Evolutionary conservation across 2,888 invertebrate species (phyloP).

Genomic region (Nephrotoma guestfalica): DNA sequence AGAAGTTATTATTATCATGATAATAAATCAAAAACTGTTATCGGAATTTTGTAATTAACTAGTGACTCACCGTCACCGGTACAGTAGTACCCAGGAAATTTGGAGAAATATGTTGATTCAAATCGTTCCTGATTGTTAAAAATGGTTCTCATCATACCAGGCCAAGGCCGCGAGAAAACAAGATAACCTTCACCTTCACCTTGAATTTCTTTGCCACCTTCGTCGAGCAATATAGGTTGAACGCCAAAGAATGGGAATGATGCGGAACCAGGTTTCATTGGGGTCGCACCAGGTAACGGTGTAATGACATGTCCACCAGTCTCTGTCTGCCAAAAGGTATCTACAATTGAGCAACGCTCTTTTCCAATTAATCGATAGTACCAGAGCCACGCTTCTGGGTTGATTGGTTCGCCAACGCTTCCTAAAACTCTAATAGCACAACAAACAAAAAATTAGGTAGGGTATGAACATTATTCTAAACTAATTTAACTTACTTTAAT

Average conservation of each 20-base stretch:
- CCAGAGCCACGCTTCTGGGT: conserved; percentile 97
- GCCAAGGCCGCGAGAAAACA: conserved; percentile 93
- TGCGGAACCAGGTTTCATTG: conserved; percentile 96
- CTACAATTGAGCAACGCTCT: conserved; percentile 78
- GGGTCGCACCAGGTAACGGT: conserved; percentile 88
- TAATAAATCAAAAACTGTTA: not conserved
- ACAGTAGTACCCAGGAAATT: conserved; percentile 93
- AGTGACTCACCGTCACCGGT: conserved; percentile 80
- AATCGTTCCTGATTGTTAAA: conserved; percentile 83
- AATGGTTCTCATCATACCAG: conserved; percentile 92
- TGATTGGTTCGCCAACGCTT: conserved; percentile 98
- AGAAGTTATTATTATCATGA: not conserved
- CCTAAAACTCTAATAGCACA: conserved; percentile 62
- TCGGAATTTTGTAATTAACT: not conserved
- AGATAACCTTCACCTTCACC: conserved; percentile 90
- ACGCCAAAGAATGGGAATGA: conserved; percentile 97
- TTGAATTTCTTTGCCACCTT: conserved; percentile 69
- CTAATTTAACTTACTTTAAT: conserved; percentile 22
- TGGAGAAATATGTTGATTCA: conserved; percentile 84
- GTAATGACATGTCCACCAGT: conserved; percentile 97
- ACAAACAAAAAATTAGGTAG: conserved; percentile 3
- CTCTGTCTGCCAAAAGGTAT: conserved; percentile 99
- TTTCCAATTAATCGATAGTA: conserved; percentile 74
- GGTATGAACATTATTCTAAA: not conserved
- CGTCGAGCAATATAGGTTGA: conserved; percentile 72